These are phyloP conservation scores for Eulemur rubriventer DNA, from an alignment of 2,797 vertebrate species.

Conservation along the genomic window DNA sequence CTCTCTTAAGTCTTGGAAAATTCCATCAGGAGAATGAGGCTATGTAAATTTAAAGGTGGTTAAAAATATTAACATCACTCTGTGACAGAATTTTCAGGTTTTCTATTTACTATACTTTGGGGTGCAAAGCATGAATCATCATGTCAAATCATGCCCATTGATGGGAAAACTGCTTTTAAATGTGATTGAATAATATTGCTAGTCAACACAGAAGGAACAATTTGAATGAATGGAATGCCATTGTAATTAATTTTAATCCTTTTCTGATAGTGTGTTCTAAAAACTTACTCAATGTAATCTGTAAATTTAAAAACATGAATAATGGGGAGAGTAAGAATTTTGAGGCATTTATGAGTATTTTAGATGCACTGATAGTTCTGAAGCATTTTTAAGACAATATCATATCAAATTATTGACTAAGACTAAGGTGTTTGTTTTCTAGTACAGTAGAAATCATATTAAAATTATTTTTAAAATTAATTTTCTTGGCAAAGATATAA, in stretches of 20 bases:
- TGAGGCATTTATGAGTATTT: background rate
- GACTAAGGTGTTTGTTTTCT: background rate
- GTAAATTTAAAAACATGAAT: background rate
- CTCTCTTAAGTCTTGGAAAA: conserved; percentile 42
- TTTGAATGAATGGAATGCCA: conserved; percentile 34
- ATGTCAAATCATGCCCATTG: conserved; percentile 47
- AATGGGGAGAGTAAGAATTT: background rate
- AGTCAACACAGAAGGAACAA: background rate
- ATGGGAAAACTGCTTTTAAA: conserved; percentile 68
- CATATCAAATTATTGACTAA: conserved; percentile 23
- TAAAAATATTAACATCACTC: conserved; percentile 53
- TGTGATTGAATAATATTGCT: conserved; percentile 40
- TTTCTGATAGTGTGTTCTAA: background rate
- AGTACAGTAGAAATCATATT: background rate
- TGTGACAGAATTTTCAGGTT: conserved; percentile 50
- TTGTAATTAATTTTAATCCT: conserved; percentile 2
- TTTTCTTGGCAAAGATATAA: background rate
- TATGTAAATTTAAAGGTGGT: conserved; percentile 19
- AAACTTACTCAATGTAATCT: background rate
- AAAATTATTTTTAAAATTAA: background rate
- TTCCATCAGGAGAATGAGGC: conserved; percentile 17
- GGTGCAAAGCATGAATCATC: conserved; percentile 71
- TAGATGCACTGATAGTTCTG: background rate
- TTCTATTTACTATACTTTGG: conserved; percentile 52
- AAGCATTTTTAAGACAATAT: background rate